These are phyloP conservation scores for Isurus oxyrinchus DNA, from an alignment of 2,113 vertebrate genomes.

Conservation along the genomic window DNA sequence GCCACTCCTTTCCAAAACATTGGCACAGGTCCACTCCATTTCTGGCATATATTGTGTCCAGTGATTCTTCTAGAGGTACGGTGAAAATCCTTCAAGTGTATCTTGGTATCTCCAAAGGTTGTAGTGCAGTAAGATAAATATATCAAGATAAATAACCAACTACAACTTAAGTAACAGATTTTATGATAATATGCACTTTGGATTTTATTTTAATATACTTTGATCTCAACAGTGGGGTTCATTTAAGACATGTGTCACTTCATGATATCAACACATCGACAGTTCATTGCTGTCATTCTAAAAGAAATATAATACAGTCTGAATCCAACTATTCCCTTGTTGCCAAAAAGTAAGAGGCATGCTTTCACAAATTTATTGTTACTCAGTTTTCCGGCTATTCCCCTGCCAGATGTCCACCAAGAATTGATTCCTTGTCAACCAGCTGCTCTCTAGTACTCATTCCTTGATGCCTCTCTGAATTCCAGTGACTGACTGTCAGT, in stretches of 20 bases:
- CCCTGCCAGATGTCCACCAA: neutral
- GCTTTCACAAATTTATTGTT: conserved; percentile 10
- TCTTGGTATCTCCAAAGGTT: neutral
- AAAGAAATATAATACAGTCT: neutral
- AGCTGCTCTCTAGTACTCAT: neutral
- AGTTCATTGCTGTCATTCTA: neutral
- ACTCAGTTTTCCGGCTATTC: neutral
- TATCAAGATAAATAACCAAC: too few species aligned
- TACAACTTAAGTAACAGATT: neutral
- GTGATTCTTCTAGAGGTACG: neutral
- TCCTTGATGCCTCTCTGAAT: neutral
- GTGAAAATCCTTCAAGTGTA: neutral
- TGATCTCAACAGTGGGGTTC: neutral
- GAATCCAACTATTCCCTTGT: neutral
- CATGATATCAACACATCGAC: neutral
- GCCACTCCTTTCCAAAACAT: neutral
- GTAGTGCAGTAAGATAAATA: neutral
- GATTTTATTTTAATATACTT: conserved; percentile 15
- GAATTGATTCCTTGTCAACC: neutral
- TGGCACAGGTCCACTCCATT: neutral
- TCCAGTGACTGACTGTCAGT: neutral
- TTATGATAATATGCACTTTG: neutral
- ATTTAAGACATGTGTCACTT: neutral
- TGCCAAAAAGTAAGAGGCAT: neutral
- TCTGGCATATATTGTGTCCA: neutral